Conservation (phyloP, 2,797 vertebrate species). For the Hyperoplus immaculatus region DNA sequence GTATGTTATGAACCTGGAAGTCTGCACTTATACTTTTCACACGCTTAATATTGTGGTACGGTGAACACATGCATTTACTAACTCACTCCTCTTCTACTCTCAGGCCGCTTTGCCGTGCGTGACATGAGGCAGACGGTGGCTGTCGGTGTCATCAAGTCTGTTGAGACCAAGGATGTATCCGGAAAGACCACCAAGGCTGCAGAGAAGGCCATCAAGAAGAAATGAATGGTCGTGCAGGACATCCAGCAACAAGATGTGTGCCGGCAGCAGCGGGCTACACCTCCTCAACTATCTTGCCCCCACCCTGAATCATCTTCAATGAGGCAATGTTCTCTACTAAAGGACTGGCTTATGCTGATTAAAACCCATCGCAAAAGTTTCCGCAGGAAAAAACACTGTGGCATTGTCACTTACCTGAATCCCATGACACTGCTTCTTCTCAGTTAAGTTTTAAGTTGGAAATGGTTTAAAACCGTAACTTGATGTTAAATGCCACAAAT, state of each 20-base stretch:
- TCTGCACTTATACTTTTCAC: too few relatives aligned
- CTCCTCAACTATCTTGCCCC: slow-evolving; percentile 44
- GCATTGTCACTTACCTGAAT: slow-evolving; percentile 77
- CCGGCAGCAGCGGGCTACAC: slow-evolving; percentile 64
- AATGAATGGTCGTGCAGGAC: slow-evolving; percentile 83
- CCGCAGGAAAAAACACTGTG: slow-evolving; percentile 86
- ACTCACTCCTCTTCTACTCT: not conserved
- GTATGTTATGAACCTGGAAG: slow-evolving; percentile 49
- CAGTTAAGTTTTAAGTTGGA: slow-evolving; percentile 84
- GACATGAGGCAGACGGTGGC: slow-evolving; percentile 90
- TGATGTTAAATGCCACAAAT: slow-evolving; percentile 82
- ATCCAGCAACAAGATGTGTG: slow-evolving; percentile 65
- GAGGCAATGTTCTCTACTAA: slow-evolving; percentile 83
- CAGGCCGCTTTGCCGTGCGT: slow-evolving; percentile 87
- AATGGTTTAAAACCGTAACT: slow-evolving; percentile 83
- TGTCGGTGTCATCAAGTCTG: slow-evolving; percentile 86
- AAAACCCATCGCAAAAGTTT: slow-evolving; percentile 91
- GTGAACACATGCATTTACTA: not conserved
- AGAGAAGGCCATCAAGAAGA: slow-evolving; percentile 82
- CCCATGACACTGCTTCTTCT: slow-evolving; percentile 80
- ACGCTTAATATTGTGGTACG: not conserved
- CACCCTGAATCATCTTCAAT: slow-evolving; percentile 75
- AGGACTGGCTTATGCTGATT: slow-evolving; percentile 90
- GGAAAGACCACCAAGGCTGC: slow-evolving; percentile 86
- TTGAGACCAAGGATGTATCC: slow-evolving; percentile 75